Percentiles rank a stretch among this genome's conserved stretches.
phyloP scores from a whole-genome alignment of 2,888 invertebrate species.

The Pilophorus perplexus region DNA sequence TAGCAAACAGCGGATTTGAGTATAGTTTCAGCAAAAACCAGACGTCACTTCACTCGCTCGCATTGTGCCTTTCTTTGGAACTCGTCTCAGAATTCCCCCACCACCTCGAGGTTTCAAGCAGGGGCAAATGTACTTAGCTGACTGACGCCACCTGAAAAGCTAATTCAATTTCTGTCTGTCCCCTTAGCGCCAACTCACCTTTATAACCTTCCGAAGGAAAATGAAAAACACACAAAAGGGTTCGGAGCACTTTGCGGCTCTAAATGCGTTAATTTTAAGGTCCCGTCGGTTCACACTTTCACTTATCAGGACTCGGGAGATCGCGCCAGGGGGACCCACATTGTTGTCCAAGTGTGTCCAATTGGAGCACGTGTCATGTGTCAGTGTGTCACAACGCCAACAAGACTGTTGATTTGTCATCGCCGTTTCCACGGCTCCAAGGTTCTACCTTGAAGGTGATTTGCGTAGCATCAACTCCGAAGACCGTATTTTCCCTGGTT shows the following conservation, averaged over 20 bases:
- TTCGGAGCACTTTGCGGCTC: background rate
- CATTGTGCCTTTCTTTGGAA: no score
- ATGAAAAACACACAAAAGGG: background rate
- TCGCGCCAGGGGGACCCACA: slow-evolving; percentile 1
- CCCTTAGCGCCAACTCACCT: background rate
- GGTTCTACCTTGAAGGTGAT: no score
- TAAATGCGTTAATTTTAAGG: slow-evolving; percentile 26
- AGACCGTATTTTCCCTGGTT: no score
- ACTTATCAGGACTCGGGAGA: background rate
- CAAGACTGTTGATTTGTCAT: slow-evolving; percentile 18
- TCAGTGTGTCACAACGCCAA: slow-evolving; percentile 14
- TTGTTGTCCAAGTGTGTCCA: slow-evolving; percentile 17
- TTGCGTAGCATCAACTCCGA: no score
- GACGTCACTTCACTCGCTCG: no score
- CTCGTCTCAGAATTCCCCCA: no score
- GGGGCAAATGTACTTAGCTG: background rate
- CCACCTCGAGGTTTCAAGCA: no score
- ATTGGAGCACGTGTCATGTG: slow-evolving; percentile 19
- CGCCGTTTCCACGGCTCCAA: background rate
- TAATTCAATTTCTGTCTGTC: background rate
- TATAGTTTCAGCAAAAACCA: no score
- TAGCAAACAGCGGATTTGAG: no score
- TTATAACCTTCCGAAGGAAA: background rate
- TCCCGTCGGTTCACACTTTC: slow-evolving; percentile 14
- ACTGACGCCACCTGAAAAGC: background rate